phyloP scores from a whole-genome alignment of 2,797 vertebrate species.

The Amphiprion clarkii region DNA sequence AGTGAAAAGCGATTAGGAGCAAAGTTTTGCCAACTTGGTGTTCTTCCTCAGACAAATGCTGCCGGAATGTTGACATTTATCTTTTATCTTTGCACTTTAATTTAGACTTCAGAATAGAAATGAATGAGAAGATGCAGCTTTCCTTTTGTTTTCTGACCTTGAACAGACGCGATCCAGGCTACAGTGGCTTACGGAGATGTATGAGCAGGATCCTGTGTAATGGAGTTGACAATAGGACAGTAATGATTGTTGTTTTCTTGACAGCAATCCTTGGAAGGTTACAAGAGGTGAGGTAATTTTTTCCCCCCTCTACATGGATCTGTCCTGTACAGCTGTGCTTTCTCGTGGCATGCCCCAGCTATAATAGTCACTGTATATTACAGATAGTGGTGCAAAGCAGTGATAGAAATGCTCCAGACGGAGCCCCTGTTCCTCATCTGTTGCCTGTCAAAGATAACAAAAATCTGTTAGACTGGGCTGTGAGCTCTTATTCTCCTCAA shows the following conservation, averaged over 20 bases:
- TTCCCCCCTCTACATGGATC: conserved; percentile 27
- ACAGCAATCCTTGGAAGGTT: conserved; percentile 50
- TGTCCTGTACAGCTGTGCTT: conserved; percentile 34
- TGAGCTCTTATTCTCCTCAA: conserved; percentile 38
- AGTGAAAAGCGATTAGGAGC: no score
- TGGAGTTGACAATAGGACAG: conserved; percentile 16
- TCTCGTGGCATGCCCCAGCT: conserved; percentile 16
- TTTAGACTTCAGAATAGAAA: neutral
- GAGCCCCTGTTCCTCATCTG: conserved; percentile 37
- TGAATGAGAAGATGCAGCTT: neutral
- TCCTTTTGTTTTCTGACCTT: conserved; percentile 33
- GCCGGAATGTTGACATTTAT: neutral
- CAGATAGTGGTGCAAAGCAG: conserved; percentile 21
- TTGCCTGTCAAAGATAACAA: conserved; percentile 51
- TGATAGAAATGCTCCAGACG: conserved; percentile 39
- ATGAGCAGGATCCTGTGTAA: conserved; percentile 33
- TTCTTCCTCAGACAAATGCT: neutral
- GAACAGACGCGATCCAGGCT: neutral
- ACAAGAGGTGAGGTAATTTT: conserved; percentile 41
- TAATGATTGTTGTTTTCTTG: conserved; percentile 47
- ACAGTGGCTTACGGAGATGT: conserved; percentile 5
- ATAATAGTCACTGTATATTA: conserved; percentile 30
- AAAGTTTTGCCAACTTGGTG: no score
- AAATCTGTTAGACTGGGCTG: conserved; percentile 30
- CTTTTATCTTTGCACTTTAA: neutral